These are phyloP conservation scores for Lateolabrax maculatus DNA, from an alignment of 2,797 vertebrate genomes.

Conservation along the genomic window DNA sequence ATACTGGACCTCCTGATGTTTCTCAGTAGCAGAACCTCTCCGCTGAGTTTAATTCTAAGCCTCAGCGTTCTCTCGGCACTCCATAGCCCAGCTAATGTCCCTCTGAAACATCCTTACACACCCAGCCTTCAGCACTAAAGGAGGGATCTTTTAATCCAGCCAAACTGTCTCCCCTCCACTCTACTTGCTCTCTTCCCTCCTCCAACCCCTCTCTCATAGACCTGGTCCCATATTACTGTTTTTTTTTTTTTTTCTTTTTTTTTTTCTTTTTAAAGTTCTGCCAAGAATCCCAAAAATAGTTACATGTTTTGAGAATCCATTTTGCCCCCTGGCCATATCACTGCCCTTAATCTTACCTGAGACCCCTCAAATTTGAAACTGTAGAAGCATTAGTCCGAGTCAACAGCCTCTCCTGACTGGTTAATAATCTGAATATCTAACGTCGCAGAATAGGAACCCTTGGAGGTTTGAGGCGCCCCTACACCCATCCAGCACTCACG, in stretches of 20 bases:
- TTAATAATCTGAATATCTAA: slow-evolving; percentile 41
- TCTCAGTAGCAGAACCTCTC: slow-evolving; percentile 68
- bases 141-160: slow-evolving; percentile 47
- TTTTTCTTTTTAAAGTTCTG: slow-evolving; percentile 46
- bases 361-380: slow-evolving; percentile 38
- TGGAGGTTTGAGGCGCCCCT: slow-evolving; percentile 40
- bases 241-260: slow-evolving; percentile 15
- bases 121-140: slow-evolving; percentile 41
- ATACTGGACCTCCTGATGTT: slow-evolving; percentile 69
- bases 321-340: slow-evolving; percentile 23
- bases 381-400: slow-evolving; percentile 30
- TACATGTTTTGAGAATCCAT: slow-evolving; percentile 13
- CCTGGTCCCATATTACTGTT: slow-evolving; percentile 57
- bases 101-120: slow-evolving; percentile 42
- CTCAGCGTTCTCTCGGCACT: slow-evolving; percentile 67
- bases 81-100: slow-evolving; percentile 39
- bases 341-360: slow-evolving; percentile 46
- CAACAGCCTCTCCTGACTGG: slow-evolving; percentile 51
- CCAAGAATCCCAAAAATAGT: slow-evolving; percentile 43
- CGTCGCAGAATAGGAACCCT: slow-evolving; percentile 37
- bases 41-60: slow-evolving; percentile 64
- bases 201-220: slow-evolving; percentile 46
- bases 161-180: slow-evolving; percentile 39
- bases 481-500: slow-evolving; percentile 61
- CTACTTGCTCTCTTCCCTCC: slow-evolving; percentile 59